Base-by-base conservation (phyloP, 2,888 invertebrate genomes). In the Drosophila dives region DNA sequence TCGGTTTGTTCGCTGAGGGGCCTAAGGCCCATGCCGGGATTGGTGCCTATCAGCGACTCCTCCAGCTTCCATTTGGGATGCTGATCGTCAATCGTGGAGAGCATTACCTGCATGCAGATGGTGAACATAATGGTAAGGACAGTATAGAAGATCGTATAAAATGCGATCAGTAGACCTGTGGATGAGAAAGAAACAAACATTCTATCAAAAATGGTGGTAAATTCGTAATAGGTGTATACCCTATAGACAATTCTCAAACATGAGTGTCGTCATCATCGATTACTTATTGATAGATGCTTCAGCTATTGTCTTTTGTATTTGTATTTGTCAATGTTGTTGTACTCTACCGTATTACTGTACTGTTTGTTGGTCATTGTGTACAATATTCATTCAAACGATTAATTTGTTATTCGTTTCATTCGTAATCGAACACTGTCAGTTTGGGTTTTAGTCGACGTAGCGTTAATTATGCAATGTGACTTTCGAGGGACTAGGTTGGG, bases 91-190 rank as follows among this genome's bases (percentile, higher is more conserved):
- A 98, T 91, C 0, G 96, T 95, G 50, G 95, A 93, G 85, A 97
- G 94, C 81, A 99, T 94, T 1, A 96, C 96, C 71, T 96, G 95
- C 95, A 98, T 95, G 93, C 98, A 98, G 60, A 97, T 95, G 0
- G 96, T 95, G 93, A 98, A 99, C 90, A 99, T 94, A 10, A 96
- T 95, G 20, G 96, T 96, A 91, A 99, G 94, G 67, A 95, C 95
- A 55, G 95, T 94, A 94, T 98, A 99, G 94, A 99, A 99, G 77
- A 98, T 94, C 51, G 95, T 77, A 94, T 99, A 99, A 94, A 99
- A 99, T 0, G 96, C 78, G 29, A 96, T 91, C 72, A 98, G 95
- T 92, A 97, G 96, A 73, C 95, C 98, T 98, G 95, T 23, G 45
- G 23, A 45, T 45, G 23, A 23, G 26, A 45, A 23, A 8, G 8